These are phyloP conservation scores for Archegozetes longisetosus DNA, from an alignment of 1,140 invertebrate species.

Conservation along the genomic window DNA sequence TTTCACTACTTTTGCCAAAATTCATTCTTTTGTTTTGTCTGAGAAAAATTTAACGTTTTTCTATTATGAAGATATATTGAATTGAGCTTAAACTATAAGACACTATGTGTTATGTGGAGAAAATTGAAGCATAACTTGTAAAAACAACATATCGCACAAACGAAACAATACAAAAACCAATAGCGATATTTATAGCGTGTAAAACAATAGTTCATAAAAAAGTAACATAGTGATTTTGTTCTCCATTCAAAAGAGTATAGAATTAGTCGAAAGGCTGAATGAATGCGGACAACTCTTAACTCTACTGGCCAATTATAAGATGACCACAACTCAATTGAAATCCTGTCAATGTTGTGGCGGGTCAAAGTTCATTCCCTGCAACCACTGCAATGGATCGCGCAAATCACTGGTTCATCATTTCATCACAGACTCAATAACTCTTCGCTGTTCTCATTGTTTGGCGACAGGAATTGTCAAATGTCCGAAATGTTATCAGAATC, in stretches of 20 bases:
- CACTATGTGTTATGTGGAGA: too few relatives aligned
- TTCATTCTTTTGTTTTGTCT: too few relatives aligned
- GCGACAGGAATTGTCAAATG: constrained; percentile 10
- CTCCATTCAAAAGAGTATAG: not conserved
- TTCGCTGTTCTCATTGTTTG: constrained; percentile 11
- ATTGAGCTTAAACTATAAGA: too few relatives aligned
- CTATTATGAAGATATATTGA: too few relatives aligned
- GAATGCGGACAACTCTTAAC: not conserved
- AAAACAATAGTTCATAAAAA: too few relatives aligned
- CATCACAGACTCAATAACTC: not conserved
- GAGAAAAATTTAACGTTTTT: too few relatives aligned
- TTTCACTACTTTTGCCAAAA: too few relatives aligned
- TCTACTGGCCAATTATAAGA: not conserved
- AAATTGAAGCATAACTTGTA: too few relatives aligned
- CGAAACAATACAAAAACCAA: too few relatives aligned
- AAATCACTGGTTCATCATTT: constrained; percentile 15
- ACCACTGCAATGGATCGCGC: constrained; percentile 11
- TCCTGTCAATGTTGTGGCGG: not conserved
- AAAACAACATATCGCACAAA: too few relatives aligned
- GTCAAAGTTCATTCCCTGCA: not conserved
- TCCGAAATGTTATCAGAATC: constrained; percentile 13
- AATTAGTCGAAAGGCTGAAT: not conserved
- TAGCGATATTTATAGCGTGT: too few relatives aligned
- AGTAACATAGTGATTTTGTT: too few relatives aligned
- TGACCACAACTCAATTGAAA: not conserved